phyloP scores from a whole-genome alignment of 2,797 vertebrate genomes.

The Sebastes minor region DNA sequence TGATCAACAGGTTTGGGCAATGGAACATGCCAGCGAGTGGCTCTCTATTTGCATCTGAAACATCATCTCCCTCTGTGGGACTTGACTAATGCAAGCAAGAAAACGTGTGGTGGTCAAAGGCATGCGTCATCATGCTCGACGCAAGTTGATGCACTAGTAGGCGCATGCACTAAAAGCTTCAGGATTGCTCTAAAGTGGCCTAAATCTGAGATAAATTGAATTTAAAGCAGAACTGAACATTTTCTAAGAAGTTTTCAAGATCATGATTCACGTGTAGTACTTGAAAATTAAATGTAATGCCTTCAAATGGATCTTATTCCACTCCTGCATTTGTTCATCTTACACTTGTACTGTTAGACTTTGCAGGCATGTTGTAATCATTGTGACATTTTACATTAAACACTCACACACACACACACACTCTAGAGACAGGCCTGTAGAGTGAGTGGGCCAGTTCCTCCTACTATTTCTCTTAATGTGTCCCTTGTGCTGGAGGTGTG shows the following conservation, averaged over 20 bases:
- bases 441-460: conserved; percentile 69
- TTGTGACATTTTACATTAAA: conserved; percentile 49
- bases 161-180: not conserved
- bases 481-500: conserved; percentile 71
- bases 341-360: not conserved
- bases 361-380: conserved; percentile 24
- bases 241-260: not conserved
- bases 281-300: not conserved
- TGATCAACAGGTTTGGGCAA: conserved; percentile 73
- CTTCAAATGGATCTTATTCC: not conserved
- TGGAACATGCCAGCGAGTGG: conserved; percentile 52
- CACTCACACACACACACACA: not conserved
- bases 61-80: conserved; percentile 60
- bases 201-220: not conserved
- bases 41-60: conserved; percentile 55
- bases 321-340: not conserved
- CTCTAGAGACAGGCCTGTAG: conserved; percentile 30
- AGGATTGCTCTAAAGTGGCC: not conserved
- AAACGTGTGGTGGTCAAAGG: conserved; percentile 19
- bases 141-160: not conserved
- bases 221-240: not conserved
- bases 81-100: conserved; percentile 35
- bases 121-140: conserved; percentile 10
- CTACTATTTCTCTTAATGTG: conserved; percentile 70
- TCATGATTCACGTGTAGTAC: not conserved